phyloP scores from a whole-genome alignment of 2,888 invertebrate genomes.

The Eupithecia subumbrata region DNA sequence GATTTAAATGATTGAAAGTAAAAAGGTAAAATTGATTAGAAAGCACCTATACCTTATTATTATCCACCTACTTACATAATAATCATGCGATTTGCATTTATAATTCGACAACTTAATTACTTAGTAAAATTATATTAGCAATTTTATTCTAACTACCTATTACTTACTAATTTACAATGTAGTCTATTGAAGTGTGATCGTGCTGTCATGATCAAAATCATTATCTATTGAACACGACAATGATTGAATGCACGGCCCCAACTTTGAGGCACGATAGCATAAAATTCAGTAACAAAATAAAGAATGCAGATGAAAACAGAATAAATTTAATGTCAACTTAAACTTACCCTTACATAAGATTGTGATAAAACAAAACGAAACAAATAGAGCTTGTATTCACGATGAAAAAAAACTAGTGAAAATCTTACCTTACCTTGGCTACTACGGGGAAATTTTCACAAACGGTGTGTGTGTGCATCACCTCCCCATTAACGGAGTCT shows the following conservation, averaged over 20 bases:
- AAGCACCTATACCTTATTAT: background rate
- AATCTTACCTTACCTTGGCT: too few species aligned
- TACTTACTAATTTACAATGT: background rate
- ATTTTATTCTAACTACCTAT: background rate
- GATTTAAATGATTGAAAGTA: too few species aligned
- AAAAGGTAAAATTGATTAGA: background rate
- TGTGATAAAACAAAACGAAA: too few species aligned
- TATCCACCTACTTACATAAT: background rate
- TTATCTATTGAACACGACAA: constrained; percentile 28
- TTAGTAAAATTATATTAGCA: background rate
- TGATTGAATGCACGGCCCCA: constrained; percentile 20
- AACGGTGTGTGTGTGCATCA: too few species aligned
- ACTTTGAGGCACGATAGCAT: background rate
- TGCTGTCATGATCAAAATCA: constrained; percentile 16
- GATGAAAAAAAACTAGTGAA: too few species aligned
- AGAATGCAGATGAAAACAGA: background rate
- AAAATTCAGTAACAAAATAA: background rate
- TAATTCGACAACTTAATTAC: background rate
- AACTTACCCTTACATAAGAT: too few species aligned
- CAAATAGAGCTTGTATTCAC: too few species aligned
- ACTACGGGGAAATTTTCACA: too few species aligned
- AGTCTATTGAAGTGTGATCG: constrained; percentile 8
- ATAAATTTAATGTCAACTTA: too few species aligned
- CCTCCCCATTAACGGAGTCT: too few species aligned
- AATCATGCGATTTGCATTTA: background rate